Evolutionary conservation across 1,140 invertebrate species (phyloP), one percentile per base, ranked within the genome.

Genomic region (Drosophila ogumai): DNA sequence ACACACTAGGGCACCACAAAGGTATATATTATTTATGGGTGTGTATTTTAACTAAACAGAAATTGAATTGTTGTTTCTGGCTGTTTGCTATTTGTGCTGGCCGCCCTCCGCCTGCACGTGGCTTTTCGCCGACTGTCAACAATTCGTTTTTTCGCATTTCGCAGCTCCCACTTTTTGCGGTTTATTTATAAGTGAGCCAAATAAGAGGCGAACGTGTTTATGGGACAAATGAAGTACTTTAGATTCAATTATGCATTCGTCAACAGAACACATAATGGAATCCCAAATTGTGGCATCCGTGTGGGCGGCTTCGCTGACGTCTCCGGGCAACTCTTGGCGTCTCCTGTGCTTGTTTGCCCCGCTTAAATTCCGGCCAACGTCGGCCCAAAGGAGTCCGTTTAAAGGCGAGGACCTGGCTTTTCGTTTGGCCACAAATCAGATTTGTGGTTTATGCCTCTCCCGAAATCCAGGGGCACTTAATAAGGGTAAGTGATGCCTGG

Each of bases 191-290:
- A 68, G 54, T 49, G 68, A 79, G 58, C 57, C 46, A 66, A 79
- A 67, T 60, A 73, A 79, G 72, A 79, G 68, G 61, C 61, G 74
- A 81, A 88, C 85, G 85, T 88, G 85, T 90, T 90, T 85, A 75
- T 85, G 85, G 63, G 47, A 55, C 65, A 85, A 90, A 85, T 90
- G 81, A 90, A 81, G 86, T 90, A 90, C 85, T 90, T 85, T 79
- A 72, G 74, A 78, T 90, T 81, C 85, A 88, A 85, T 90, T 90
- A 90, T 82, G 57, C 75, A 80, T 79, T 81, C 79, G 71, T 79
- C 67, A 80, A 71, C 76, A 65, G 66, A 67, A 79, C 54, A 73
- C 75, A 44, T 68, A 81, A 84, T 78, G 60, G 57, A 80, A 68
- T 61, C 47, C 19, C 60, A 73, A 88, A 82, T 67, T 66, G 63